Percentiles rank a stretch among this genome's conserved stretches.
phyloP scores from a whole-genome alignment of 2,797 vertebrate genomes.

The Eremophila alpestris region DNA sequence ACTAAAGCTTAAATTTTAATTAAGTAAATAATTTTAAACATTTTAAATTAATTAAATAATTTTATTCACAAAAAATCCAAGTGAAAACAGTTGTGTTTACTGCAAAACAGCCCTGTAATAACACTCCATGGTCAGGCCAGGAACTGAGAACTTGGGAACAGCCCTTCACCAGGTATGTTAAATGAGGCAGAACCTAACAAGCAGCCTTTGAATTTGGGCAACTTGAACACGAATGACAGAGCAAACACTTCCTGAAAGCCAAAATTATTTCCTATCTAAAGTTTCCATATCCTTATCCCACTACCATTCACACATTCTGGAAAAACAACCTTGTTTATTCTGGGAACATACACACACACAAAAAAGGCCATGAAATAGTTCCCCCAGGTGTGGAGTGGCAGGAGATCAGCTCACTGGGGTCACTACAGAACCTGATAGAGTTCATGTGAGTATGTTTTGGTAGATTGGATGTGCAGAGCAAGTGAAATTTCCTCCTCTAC shows the following conservation, averaged over 20 bases:
- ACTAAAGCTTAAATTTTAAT: background rate
- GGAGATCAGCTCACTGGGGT: background rate
- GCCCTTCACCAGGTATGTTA: background rate
- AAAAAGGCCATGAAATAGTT: background rate
- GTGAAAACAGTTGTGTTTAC: background rate
- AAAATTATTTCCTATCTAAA: background rate
- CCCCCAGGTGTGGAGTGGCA: background rate
- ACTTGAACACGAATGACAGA: background rate
- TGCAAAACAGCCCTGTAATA: background rate
- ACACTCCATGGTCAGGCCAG: background rate
- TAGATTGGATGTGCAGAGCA: background rate
- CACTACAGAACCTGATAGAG: background rate
- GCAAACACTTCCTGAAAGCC: conserved; percentile 1
- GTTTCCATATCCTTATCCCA: background rate
- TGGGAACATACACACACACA: background rate
- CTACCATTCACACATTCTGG: background rate
- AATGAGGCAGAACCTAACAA: background rate
- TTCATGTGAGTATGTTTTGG: no score
- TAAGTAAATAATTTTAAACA: background rate
- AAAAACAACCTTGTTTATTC: background rate
- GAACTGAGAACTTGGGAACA: background rate
- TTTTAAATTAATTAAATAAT: background rate
- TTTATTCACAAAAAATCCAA: background rate
- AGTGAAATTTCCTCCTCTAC: background rate
- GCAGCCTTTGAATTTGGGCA: background rate